Evolutionary conservation across 2,888 invertebrate genomes (phyloP).

Genomic region (Schizaphis graminum): DNA sequence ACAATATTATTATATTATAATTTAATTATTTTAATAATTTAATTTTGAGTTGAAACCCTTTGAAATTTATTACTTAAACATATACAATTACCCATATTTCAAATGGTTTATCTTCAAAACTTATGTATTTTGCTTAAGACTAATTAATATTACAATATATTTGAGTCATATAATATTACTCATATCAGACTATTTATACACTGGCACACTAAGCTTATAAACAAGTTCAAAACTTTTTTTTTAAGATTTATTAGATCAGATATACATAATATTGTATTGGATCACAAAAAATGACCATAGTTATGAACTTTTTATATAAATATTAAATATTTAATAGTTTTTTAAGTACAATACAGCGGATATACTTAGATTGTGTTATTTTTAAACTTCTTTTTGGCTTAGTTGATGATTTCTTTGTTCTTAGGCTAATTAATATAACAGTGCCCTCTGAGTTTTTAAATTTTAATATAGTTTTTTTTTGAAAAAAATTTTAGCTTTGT

Average conservation of each 20-base stretch:
- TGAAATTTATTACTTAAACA: neutral
- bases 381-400: neutral
- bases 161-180: neutral
- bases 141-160: neutral
- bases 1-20: neutral
- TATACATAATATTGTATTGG: neutral
- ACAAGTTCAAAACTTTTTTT: neutral
- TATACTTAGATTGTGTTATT: neutral
- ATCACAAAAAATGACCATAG: neutral
- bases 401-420: neutral
- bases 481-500: neutral
- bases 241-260: neutral
- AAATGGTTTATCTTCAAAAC: neutral
- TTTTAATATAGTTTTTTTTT: conserved; percentile 17
- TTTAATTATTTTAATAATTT: neutral
- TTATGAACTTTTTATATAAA: neutral
- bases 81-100: neutral
- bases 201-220: neutral
- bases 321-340: neutral
- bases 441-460: neutral
- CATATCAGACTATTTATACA: neutral
- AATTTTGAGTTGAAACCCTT: neutral
- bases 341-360: neutral
- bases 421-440: neutral
- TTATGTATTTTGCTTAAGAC: neutral